Conservation (phyloP, 2,113 vertebrate genomes). For the Oncorhynchus clarkii region DNA sequence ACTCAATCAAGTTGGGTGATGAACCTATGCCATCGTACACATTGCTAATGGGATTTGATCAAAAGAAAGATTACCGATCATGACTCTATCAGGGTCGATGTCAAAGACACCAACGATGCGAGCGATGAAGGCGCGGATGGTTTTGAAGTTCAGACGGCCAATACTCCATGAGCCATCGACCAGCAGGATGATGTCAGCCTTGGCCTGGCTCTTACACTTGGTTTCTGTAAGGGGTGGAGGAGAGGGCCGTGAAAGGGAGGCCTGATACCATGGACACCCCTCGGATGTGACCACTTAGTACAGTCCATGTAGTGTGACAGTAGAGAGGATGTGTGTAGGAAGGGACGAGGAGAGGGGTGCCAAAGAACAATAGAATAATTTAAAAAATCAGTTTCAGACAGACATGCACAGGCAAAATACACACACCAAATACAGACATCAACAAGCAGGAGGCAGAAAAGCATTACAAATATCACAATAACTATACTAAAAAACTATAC, state of each 20-base stretch:
- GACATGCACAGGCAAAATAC: no score
- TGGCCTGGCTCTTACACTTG: constrained; percentile 84
- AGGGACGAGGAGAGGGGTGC: background rate
- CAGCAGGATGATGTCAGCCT: constrained; percentile 90
- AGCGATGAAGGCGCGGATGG: constrained; percentile 86
- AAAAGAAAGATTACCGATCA: constrained; percentile 80
- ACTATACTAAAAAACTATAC: background rate
- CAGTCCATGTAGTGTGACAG: background rate
- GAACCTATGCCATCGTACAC: background rate
- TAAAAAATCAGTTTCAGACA: no score
- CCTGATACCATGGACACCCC: no score
- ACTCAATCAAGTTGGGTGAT: background rate
- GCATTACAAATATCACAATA: background rate
- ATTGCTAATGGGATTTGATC: background rate
- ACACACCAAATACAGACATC: constrained; percentile 3
- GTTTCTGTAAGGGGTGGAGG: constrained; percentile 66
- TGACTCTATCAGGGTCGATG: constrained; percentile 85
- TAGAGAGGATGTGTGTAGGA: background rate
- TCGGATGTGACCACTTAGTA: background rate
- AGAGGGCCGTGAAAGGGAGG: constrained; percentile 11
- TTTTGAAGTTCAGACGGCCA: constrained; percentile 91
- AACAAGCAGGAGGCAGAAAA: background rate
- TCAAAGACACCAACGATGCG: constrained; percentile 93
- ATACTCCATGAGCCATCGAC: constrained; percentile 98
- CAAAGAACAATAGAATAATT: background rate